These are phyloP conservation scores for Portevinia maculata DNA, from an alignment of 2,888 invertebrate genomes.

Conservation along the genomic window DNA sequence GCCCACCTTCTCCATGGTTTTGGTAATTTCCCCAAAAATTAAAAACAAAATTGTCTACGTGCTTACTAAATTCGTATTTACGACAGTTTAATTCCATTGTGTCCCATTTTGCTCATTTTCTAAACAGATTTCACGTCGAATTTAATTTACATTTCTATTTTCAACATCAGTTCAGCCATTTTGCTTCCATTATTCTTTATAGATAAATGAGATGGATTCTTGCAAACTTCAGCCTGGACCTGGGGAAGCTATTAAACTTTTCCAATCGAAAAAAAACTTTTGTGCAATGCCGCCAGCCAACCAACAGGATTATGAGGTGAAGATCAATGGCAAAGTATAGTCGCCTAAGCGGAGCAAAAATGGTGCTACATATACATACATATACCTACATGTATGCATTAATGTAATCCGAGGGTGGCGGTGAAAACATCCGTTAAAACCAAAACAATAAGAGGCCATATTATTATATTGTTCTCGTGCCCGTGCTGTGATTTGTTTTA, in stretches of 20 bases:
- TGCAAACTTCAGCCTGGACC: slow-evolving; percentile 39
- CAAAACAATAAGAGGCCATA: slow-evolving; percentile 18
- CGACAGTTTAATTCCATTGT: slow-evolving; percentile 12
- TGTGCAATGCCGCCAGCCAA: slow-evolving; percentile 2
- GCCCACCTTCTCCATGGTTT: slow-evolving; percentile 13
- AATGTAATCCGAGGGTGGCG: slow-evolving; percentile 43
- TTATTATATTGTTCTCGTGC: no score
- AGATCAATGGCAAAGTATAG: slow-evolving; percentile 55
- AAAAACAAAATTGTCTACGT: slow-evolving; percentile 40
- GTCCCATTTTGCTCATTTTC: slow-evolving; percentile 18
- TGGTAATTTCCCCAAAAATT: slow-evolving; percentile 12
- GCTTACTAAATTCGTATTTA: slow-evolving; percentile 33
- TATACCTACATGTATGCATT: no score
- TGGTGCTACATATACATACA: slow-evolving; percentile 11
- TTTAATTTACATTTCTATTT: slow-evolving; percentile 56
- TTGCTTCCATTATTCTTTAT: no score
- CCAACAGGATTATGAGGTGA: slow-evolving; percentile 50
- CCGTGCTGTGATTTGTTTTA: slow-evolving; percentile 19
- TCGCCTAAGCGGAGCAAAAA: slow-evolving; percentile 30
- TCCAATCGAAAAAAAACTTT: slow-evolving; percentile 58
- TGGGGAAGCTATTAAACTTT: slow-evolving; percentile 56
- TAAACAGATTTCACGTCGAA: slow-evolving; percentile 36
- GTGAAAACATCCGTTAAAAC: slow-evolving; percentile 27
- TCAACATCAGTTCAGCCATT: no score
- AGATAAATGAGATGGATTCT: slow-evolving; percentile 24